phyloP scores from a whole-genome alignment of 2,888 invertebrate genomes.

The Sinelater perroti region DNA sequence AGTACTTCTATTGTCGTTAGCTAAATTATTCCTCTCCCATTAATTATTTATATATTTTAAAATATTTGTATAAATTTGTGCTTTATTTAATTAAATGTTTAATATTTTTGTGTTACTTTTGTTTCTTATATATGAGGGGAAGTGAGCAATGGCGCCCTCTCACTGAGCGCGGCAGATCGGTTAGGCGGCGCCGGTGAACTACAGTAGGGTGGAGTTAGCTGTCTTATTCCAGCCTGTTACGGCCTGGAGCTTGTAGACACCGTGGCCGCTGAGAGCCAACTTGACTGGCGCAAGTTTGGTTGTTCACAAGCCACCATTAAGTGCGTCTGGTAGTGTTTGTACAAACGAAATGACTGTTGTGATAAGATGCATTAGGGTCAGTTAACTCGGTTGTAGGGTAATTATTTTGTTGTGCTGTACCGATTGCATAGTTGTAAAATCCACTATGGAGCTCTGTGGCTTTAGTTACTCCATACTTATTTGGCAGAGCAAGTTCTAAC shows the following conservation, averaged over 20 bases:
- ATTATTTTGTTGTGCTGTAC: slow-evolving; percentile 13
- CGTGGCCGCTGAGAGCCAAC: slow-evolving; percentile 41
- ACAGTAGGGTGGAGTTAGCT: too few species aligned
- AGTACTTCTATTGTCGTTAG: slow-evolving; percentile 37
- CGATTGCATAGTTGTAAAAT: too few species aligned
- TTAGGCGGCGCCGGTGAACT: too few species aligned
- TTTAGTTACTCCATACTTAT: too few species aligned
- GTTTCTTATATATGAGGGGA: too few species aligned
- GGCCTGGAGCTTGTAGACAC: too few species aligned
- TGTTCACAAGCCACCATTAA: background rate
- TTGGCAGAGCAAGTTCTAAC: too few species aligned
- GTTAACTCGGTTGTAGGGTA: slow-evolving; percentile 8
- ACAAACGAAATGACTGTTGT: slow-evolving; percentile 3
- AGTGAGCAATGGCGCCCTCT: too few species aligned
- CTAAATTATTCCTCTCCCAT: slow-evolving; percentile 40
- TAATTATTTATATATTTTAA: slow-evolving; percentile 40
- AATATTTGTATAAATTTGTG: slow-evolving; percentile 41
- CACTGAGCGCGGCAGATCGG: too few species aligned
- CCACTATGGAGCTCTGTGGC: slow-evolving; percentile 7
- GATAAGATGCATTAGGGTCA: slow-evolving; percentile 18
- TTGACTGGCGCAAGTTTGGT: slow-evolving; percentile 44
- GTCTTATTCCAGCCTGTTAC: too few species aligned
- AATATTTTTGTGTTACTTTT: slow-evolving; percentile 42
- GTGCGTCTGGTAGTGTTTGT: slow-evolving; percentile 2
- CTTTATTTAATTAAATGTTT: slow-evolving; percentile 39